Percentiles rank a stretch among this genome's conserved stretches.
Conservation (phyloP, 2,797 vertebrate genomes). For the Selene dorsalis region DNA sequence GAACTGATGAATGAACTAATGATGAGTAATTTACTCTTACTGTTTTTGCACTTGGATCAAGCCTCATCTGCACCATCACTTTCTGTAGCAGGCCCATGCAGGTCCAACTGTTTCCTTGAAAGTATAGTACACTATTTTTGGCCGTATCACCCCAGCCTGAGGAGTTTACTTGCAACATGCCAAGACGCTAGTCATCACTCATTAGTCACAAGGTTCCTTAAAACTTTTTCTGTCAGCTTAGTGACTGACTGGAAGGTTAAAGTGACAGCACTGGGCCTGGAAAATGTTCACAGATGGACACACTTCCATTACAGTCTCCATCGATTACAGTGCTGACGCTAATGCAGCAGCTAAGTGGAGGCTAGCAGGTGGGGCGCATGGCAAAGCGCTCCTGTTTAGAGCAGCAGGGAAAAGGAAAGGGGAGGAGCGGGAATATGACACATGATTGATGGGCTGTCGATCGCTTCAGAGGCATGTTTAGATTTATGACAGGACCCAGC, state of each 20-base stretch:
- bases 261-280: conserved; percentile 57
- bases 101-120: not conserved
- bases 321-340: conserved; percentile 60
- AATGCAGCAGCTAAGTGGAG: conserved; percentile 61
- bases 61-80: not conserved
- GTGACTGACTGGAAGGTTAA: conserved; percentile 64
- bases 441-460: conserved; percentile 80
- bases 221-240: conserved; percentile 57
- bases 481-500: conserved; percentile 75
- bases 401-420: conserved; percentile 51
- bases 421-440: conserved; percentile 69
- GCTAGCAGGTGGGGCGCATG: conserved; percentile 61
- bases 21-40: not conserved
- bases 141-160: not conserved
- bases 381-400: conserved; percentile 43
- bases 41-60: not conserved
- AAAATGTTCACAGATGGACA: conserved; percentile 61
- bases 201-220: conserved; percentile 33
- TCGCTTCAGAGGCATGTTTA: conserved; percentile 74
- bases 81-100: no score
- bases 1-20: not conserved
- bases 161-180: not conserved
- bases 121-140: not conserved
- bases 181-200: conserved; percentile 44
- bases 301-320: conserved; percentile 61